phyloP scores from a whole-genome alignment of 1,140 invertebrate genomes.

The Eumeta japonica region DNA sequence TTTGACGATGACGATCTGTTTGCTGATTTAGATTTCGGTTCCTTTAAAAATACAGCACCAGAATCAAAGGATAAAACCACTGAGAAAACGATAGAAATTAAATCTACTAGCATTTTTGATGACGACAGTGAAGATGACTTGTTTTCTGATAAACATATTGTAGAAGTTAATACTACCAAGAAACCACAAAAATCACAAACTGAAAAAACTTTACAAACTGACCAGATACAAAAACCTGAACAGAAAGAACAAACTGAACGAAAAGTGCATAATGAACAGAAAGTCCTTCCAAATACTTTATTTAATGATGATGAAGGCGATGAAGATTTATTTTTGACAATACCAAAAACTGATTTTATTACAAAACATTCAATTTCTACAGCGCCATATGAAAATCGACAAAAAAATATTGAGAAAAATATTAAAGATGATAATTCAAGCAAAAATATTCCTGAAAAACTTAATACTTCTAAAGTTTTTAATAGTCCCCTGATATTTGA shows the following conservation, averaged over 20 bases:
- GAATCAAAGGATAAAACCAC: constrained; percentile 6
- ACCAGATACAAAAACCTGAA: constrained; percentile 1
- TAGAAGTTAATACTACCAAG: constrained; percentile 6
- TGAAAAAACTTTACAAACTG: constrained; percentile 9
- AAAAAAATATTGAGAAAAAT: too few species aligned
- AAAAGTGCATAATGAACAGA: not conserved
- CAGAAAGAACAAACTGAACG: constrained; percentile 13
- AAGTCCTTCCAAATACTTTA: constrained; percentile 16
- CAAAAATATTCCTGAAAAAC: too few species aligned
- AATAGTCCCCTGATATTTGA: constrained; percentile 28
- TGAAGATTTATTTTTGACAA: constrained; percentile 17
- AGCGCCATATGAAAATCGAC: too few species aligned
- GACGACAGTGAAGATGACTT: constrained; percentile 29
- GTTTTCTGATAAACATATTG: constrained; percentile 13
- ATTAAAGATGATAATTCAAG: too few species aligned
- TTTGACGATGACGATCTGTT: constrained; percentile 45
- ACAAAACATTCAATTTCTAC: too few species aligned
- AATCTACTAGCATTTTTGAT: constrained; percentile 26
- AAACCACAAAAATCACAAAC: constrained; percentile 6
- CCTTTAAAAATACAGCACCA: constrained; percentile 3
- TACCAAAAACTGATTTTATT: too few species aligned
- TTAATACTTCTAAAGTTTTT: constrained; percentile 13
- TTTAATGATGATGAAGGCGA: constrained; percentile 37
- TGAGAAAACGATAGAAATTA: constrained; percentile 10
- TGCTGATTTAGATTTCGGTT: constrained; percentile 25